A percentile compares a stretch with the other conserved stretches of the same genome.
phyloP scores from a whole-genome alignment of 2,797 vertebrate genomes.

The Manis javanica region DNA sequence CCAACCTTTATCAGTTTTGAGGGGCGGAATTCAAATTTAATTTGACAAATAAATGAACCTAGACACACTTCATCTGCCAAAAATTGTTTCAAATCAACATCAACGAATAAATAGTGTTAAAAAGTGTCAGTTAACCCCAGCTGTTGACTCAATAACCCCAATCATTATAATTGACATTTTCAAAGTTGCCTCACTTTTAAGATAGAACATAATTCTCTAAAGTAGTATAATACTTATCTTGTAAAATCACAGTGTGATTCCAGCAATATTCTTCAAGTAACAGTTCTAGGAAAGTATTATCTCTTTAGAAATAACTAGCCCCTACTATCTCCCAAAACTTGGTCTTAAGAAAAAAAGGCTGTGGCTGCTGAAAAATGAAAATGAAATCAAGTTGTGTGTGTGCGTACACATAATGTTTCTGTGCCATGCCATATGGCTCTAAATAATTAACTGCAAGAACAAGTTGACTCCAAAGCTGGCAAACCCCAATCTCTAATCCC shows the following conservation, averaged over 20 bases:
- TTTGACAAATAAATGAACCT: constrained; percentile 11
- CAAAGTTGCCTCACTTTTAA: background rate
- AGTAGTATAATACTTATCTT: background rate
- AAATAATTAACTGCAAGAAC: background rate
- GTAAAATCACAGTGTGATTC: background rate
- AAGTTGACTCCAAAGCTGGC: background rate
- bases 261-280: background rate
- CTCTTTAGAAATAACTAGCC: background rate
- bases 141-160: background rate
- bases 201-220: background rate
- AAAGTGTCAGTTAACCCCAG: background rate
- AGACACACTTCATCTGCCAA: constrained; percentile 12
- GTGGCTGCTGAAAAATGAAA: constrained; percentile 4
- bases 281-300: background rate
- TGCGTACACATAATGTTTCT: background rate
- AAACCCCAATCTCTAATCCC: background rate
- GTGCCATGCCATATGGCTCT: background rate
- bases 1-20: constrained; percentile 7
- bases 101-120: background rate
- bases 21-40: constrained; percentile 20
- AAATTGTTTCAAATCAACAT: constrained; percentile 8
- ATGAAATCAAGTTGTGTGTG: background rate
- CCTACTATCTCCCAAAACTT: background rate
- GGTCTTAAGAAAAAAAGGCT: constrained; percentile 8
- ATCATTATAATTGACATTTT: background rate